A percentile compares a stretch with the other conserved stretches of the same genome.
Evolutionary conservation across 1,140 invertebrate species (phyloP).

Genomic region (Papilio helenus): DNA sequence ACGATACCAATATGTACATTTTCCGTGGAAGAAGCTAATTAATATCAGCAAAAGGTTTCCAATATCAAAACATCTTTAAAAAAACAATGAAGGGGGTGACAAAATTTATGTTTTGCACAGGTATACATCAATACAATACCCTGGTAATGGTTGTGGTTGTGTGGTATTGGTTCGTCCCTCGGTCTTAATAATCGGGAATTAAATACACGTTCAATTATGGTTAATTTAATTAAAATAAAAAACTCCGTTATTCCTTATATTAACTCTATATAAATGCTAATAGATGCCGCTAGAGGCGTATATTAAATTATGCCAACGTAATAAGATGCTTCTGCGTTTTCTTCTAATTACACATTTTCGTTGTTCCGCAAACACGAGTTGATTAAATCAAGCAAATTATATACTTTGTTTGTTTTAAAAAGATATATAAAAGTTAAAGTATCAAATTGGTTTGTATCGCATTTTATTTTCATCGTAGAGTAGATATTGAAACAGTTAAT

Average conservation of each 20-base stretch:
- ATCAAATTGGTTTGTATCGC: too few species aligned
- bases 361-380: background rate
- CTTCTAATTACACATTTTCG: background rate
- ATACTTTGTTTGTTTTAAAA: background rate
- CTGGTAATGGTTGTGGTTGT: too few species aligned
- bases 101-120: too few species aligned
- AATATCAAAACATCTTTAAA: too few species aligned
- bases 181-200: background rate
- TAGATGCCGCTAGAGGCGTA: background rate
- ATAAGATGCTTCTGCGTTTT: constrained; percentile 5
- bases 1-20: background rate
- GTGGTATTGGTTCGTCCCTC: background rate
- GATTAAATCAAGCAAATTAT: constrained; percentile 10
- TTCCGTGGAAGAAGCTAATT: background rate
- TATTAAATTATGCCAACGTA: background rate
- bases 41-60: background rate
- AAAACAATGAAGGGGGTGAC: too few species aligned
- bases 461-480: too few species aligned
- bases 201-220: background rate
- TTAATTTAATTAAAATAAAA: background rate
- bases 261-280: background rate
- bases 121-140: too few species aligned
- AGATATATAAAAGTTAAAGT: background rate
- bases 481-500: too few species aligned
- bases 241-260: background rate